A percentile compares a stretch with the other conserved stretches of the same genome.
Conservation (phyloP, 2,888 invertebrate species). For the Epinotia ramella region DNA sequence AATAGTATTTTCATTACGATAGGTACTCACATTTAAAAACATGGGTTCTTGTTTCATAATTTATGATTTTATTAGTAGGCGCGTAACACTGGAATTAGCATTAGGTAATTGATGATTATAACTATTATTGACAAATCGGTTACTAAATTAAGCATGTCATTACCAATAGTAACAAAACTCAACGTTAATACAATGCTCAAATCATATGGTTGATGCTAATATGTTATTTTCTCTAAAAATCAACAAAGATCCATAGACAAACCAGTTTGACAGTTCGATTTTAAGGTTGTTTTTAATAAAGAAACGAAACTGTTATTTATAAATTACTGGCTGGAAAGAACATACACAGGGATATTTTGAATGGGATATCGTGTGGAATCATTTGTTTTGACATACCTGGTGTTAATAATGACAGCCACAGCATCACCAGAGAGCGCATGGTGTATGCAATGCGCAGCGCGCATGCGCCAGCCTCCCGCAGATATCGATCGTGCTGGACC, state of each 20-base stretch:
- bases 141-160: not conserved
- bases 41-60: not conserved
- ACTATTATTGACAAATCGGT: constrained; percentile 7
- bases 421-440: constrained; percentile 77
- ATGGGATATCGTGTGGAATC: constrained; percentile 1
- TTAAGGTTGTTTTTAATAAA: constrained; percentile 38
- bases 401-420: constrained; percentile 71
- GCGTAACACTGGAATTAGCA: not conserved
- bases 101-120: not conserved
- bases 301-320: constrained; percentile 38
- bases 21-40: not conserved
- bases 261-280: constrained; percentile 55
- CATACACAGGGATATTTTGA: not conserved
- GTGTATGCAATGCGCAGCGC: constrained; percentile 66
- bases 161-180: not conserved
- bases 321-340: constrained; percentile 31
- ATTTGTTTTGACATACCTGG: constrained; percentile 73
- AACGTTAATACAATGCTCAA: constrained; percentile 11
- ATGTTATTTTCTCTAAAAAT: constrained; percentile 27
- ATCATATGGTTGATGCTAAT: not conserved
- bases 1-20: not conserved
- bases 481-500: constrained; percentile 77
- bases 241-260: constrained; percentile 59
- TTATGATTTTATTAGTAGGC: not conserved
- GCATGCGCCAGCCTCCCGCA: constrained; percentile 76